Base-by-base conservation (phyloP, 2,113 vertebrate genomes). In the Ictidomys tridecemlineatus region DNA sequence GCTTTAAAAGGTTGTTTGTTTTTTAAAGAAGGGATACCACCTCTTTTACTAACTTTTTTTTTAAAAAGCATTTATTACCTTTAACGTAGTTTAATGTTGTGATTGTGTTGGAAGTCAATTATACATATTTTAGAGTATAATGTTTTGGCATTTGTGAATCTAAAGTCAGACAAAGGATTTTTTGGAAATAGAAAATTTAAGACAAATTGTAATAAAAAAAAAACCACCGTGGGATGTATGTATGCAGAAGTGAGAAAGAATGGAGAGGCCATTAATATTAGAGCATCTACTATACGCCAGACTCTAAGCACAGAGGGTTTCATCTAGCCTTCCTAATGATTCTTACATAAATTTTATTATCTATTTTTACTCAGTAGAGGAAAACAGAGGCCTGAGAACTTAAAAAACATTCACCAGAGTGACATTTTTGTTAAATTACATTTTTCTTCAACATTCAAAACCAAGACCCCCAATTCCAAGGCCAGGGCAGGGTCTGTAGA, bases 171-270 rank as follows among this genome's bases (percentile, higher is more conserved):
- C n/a, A 86, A 92, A 95, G 10, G 32, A 6, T 45, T 22, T 67
- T 70, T 83, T 58, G 39, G 32, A 89, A 88, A 79, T 56, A 34
- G 6, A 91, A 93, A 86, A 87, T 77, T 77, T 77, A 83, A 79
- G 61, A n/a, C 56, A 95, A 93, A 6, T 42, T 80, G 17, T 73
- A 42, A 82, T 85, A 82, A 58, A 94, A 74, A 94, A 74, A 53
- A 45, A 45, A 72, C 32, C 7, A 22, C 24, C n/a, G 28, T n/a
- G 32, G 70, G 53, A 45, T 8, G 6, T 30, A 24, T 67, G 37
- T 80, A 78, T 34, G n/a, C 76, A 56, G 20, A 77, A 87, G 30
- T 42, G 14, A 65, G 37, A 88, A 88, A 69, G 8, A 4, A 51
- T 10, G 11, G 10, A 65, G 42, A 72, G 8, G 9, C 26, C 13